Base-by-base conservation (phyloP, 2,113 vertebrate genomes). In the Caloenas nicobarica region DNA sequence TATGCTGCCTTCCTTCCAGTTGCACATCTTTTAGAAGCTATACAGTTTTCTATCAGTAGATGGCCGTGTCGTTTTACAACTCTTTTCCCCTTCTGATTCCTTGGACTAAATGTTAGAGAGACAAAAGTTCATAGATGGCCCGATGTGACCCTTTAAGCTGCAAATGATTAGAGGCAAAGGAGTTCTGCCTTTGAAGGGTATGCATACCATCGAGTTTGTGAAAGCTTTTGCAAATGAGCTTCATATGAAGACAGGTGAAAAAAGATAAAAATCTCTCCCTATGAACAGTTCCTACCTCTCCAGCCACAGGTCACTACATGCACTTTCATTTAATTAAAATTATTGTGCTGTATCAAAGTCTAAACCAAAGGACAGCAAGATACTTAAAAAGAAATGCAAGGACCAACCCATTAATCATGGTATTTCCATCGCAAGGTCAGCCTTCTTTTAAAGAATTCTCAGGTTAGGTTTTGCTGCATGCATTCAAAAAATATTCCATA, bases 11-110 rank as follows among this genome's bases (percentile, higher is more conserved):
- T 74, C 8, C 42, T 46, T 70, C 9, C 19, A 60, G 22, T 33
- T 24, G 15, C 16, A 51, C 12, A 50, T 0, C 10, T 58, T 89
- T 71, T 18, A 62, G 70, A 86, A 82, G 86, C 42, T 73, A 89
- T 91, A 58, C 58, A 76, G 34, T 77, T 82, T 96, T 95, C 74
- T 33, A 82, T 89, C 88, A 95, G 91, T 80, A 97, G 92, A 94
- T 94, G 96, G 95, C 83, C 33, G 23, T 38, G 64, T 88, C 2
- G 10, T 80, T 91, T 96, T 95, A 93, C 40, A 88, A 33, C 66
- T 89, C 5, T 77, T 88, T 71, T 29, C n/a, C 10, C 34, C 12
- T 77, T 93, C 53, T 57, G 25, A 13, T 77, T 70, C 9, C 57
- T 79, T 83, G 29, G 58, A 60, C 60, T 71, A 74, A 70, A 60